Base-by-base conservation (phyloP, 2,888 invertebrate genomes). In the Agriotes lineatus region DNA sequence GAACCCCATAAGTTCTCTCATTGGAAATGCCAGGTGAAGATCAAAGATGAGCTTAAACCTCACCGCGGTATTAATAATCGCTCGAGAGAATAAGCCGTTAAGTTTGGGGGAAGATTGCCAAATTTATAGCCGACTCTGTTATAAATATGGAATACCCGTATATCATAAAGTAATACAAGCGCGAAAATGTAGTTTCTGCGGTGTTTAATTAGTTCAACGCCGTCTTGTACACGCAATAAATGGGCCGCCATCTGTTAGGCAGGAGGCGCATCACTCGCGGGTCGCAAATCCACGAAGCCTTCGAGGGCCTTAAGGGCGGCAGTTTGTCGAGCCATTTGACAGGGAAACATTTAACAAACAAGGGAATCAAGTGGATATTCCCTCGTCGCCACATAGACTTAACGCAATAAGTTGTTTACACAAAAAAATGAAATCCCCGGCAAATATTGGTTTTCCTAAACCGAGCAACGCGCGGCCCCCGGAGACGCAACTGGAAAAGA, bases 401-500 rank as follows among this genome's bases (percentile, higher is more conserved):
- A 56, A 56, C 37, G 22, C 22, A 39, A 37, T 58, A 58, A 58
- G 42, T 44, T 58, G 58, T 58, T 58, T 58, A 58, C 19, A 33
- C 45, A 48, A 44, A 60, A 45, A 33, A 14, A 18, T 20, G 48
- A 33, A 42, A 42, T 42, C 42, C 18, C 14, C 45, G 12, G 35
- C 42, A 60, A 60, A 60, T 48, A 60, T 45, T 48, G 59, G 45
- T 60, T 58, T 58, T 58, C 58, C 22, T 58, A 64, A 64, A 58
- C 39, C 35, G 65, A 52, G 50, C 58, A 39, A 56, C 18, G 19
- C 19, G 19, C 20, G 18, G 19, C 37, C 58, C 60, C 60, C 35
- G 9, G 66, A 66, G 66, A 66, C 33, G 52, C 25, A 45, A 60
- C 66, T 60, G 66, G 58, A 60, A 66, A 60, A 66, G 59, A 66